These are phyloP conservation scores for Cyclophora albipunctata DNA, from an alignment of 2,888 invertebrate genomes.

Conservation along the genomic window DNA sequence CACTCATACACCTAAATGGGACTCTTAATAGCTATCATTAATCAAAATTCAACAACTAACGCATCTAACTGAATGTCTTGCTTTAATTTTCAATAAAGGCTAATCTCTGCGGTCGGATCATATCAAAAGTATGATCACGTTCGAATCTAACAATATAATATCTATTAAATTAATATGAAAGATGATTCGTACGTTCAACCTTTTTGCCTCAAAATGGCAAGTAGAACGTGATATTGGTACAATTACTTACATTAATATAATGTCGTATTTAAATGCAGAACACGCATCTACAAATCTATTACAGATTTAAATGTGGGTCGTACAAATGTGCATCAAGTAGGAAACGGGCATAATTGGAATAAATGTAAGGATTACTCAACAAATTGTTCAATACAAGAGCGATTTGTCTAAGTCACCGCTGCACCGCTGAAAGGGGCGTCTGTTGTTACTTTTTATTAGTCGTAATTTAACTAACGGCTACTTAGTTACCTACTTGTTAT, in stretches of 20 bases:
- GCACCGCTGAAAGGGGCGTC: conserved; percentile 43
- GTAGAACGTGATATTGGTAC: conserved; percentile 33
- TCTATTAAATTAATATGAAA: conserved; percentile 30
- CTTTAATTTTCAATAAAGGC: conserved; percentile 15
- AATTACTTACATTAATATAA: conserved; percentile 32
- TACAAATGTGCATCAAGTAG: conserved; percentile 43
- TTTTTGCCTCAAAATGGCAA: conserved; percentile 31
- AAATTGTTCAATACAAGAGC: conserved; percentile 72
- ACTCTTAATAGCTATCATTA: conserved; percentile 50
- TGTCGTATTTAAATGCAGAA: conserved; percentile 45
- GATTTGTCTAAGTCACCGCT: conserved; percentile 67
- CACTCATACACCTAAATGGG: conserved; percentile 40
- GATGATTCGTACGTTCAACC: conserved; percentile 28
- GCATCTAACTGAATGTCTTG: conserved; percentile 13
- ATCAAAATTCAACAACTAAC: conserved; percentile 37
- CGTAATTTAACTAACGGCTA: conserved; percentile 31
- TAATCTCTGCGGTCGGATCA: conserved; percentile 9
- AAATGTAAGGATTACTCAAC: conserved; percentile 72
- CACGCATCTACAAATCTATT: conserved; percentile 46
- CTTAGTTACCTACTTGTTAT: no score
- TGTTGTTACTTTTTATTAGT: conserved; percentile 51
- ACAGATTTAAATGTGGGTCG: conserved; percentile 45
- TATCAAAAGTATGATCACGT: conserved; percentile 30
- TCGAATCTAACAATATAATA: conserved; percentile 24
- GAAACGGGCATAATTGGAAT: conserved; percentile 70